Conservation (phyloP, 2,888 invertebrate species). For the Saturnia japonica region DNA sequence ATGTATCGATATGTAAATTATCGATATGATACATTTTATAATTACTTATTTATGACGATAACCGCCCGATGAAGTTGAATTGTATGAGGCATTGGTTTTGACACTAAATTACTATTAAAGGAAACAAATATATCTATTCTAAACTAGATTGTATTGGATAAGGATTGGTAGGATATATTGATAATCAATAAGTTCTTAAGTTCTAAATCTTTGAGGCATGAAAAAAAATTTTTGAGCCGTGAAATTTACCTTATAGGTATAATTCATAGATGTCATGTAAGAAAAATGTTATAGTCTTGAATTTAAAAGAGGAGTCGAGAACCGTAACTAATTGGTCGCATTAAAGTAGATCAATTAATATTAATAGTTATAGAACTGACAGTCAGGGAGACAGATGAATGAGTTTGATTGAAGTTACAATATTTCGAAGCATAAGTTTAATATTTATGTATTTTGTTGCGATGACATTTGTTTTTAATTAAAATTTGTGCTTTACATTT, state of each 20-base stretch:
- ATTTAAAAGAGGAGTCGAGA: constrained; percentile 6
- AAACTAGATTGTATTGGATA: too few species aligned
- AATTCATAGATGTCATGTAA: constrained; percentile 4
- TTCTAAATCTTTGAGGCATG: too few species aligned
- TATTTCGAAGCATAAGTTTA: background rate
- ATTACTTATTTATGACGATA: background rate
- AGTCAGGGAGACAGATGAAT: constrained; percentile 12
- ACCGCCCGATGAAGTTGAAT: background rate
- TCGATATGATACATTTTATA: background rate
- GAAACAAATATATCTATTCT: background rate
- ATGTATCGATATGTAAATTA: background rate
- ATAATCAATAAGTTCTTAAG: too few species aligned
- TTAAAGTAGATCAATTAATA: constrained; percentile 8
- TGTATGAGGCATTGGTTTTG: background rate
- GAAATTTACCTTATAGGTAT: too few species aligned
- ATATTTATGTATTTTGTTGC: background rate
- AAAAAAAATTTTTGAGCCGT: too few species aligned
- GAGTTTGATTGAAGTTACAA: constrained; percentile 10
- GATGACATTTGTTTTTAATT: background rate
- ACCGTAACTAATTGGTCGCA: constrained; percentile 10
- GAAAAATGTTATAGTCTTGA: constrained; percentile 2
- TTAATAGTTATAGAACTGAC: constrained; percentile 11
- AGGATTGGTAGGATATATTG: too few species aligned
- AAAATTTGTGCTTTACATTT: background rate
- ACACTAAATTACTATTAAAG: background rate